Conservation (phyloP, 2,888 invertebrate genomes). For the Limnephilus lunatus region DNA sequence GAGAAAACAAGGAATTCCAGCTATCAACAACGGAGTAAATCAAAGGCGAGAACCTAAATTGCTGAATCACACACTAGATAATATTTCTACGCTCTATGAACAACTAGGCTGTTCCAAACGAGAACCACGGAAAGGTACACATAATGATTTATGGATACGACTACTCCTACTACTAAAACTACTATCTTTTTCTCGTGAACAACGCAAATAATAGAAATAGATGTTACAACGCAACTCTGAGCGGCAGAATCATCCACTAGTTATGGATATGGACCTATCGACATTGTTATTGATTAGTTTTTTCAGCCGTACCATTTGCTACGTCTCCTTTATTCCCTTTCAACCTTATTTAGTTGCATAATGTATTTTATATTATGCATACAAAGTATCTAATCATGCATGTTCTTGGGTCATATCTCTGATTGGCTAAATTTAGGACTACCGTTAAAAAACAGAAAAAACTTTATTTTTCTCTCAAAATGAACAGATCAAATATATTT, state of each 20-base stretch:
- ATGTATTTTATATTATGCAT: neutral
- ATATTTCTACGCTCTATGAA: constrained; percentile 2
- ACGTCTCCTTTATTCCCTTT: neutral
- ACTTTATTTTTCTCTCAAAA: neutral
- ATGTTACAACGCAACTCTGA: neutral
- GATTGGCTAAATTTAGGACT: too few species aligned
- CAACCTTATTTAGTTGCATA: neutral
- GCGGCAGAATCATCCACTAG: neutral
- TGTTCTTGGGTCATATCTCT: neutral
- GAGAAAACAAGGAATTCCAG: neutral
- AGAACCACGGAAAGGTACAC: neutral
- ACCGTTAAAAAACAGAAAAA: neutral
- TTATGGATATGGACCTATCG: neutral
- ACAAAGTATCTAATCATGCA: neutral
- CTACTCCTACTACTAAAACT: neutral
- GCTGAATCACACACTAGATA: neutral
- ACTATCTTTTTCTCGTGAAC: neutral
- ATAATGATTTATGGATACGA: neutral
- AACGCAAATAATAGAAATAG: neutral
- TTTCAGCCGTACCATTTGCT: neutral
- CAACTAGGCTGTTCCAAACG: neutral
- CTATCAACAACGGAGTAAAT: neutral
- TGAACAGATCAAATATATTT: neutral
- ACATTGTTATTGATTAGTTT: neutral
- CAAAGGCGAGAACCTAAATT: neutral